Evolutionary conservation across 1,140 invertebrate genomes (phyloP), one percentile per base, ranked within the genome.

Genomic region (Drosophila punjabiensis): DNA sequence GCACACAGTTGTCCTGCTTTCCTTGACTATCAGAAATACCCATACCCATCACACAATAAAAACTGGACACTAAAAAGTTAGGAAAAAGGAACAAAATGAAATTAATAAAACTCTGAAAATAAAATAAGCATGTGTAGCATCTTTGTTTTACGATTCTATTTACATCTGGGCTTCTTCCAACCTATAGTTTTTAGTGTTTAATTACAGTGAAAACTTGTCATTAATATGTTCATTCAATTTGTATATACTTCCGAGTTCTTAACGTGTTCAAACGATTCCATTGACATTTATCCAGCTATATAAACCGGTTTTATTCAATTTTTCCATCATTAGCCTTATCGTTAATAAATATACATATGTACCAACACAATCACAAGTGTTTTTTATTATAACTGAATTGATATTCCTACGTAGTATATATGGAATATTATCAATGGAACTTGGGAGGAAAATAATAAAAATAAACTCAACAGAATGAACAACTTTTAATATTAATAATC

Each of bases 1-100:
- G 68, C 63, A 89, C 65, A 78, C 60, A 81, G 53, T 64, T 58
- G 37, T 48, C 59, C 53, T 58, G 62, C 24, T 62, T 71, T 62
- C 67, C 53, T 75, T 63, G 66, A 68, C 64, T 61, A 50, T 79
- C 60, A 41, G 56, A 55, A 24, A 56, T 56, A 56, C 33, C 55
- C 55, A 13, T 62, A 70, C 68, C 64, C 48, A 68, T 70, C 64
- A 70, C 65, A 63, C n/a, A 67, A 68, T 50, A 70, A 11, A 52
- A 53, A 55, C 64, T 39, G 47, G 68, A 70, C 64, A 70, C 48
- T 18, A 70, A 68, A 50, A 70, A 37, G 67, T 68, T 70, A 70
- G 67, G 67, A 69, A 70, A 32, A 69, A 70, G 45, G 47, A 70
- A 68, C 63, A 73, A 73, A 39, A 71, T 73, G 30, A 60, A 60